A percentile compares a stretch with the other conserved stretches of the same genome.
phyloP scores from a whole-genome alignment of 2,113 vertebrate genomes.

The Otus sunia region DNA sequence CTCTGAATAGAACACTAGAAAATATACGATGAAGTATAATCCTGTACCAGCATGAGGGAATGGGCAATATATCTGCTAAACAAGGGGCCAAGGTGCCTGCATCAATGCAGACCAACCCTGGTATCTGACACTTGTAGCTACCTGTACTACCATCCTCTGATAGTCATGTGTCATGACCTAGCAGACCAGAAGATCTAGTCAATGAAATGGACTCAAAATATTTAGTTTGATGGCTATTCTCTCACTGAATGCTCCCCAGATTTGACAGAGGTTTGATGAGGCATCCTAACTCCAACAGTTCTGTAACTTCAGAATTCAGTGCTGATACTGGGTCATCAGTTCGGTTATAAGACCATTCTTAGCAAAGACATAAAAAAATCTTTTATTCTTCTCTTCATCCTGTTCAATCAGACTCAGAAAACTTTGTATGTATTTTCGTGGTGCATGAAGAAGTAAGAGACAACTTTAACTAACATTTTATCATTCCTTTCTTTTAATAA shows the following conservation, averaged over 20 bases:
- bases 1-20: background rate
- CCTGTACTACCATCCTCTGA: background rate
- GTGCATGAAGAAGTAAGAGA: background rate
- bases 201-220: background rate
- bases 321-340: background rate
- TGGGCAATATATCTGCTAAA: background rate
- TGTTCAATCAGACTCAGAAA: background rate
- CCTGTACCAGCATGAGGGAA: background rate
- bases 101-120: background rate
- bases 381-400: background rate
- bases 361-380: background rate
- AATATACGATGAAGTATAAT: background rate
- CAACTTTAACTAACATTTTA: slow-evolving; percentile 27
- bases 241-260: background rate
- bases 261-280: background rate
- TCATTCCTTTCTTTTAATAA: slow-evolving; percentile 3
- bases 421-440: background rate
- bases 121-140: background rate
- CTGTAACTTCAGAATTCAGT: background rate
- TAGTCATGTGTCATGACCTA: background rate
- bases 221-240: background rate
- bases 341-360: background rate
- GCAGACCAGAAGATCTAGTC: background rate
- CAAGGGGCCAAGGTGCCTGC: background rate
- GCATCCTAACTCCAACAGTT: background rate